Evolutionary conservation across 2,797 vertebrate genomes (phyloP).

Genomic region (Hozukius guyotensis): DNA sequence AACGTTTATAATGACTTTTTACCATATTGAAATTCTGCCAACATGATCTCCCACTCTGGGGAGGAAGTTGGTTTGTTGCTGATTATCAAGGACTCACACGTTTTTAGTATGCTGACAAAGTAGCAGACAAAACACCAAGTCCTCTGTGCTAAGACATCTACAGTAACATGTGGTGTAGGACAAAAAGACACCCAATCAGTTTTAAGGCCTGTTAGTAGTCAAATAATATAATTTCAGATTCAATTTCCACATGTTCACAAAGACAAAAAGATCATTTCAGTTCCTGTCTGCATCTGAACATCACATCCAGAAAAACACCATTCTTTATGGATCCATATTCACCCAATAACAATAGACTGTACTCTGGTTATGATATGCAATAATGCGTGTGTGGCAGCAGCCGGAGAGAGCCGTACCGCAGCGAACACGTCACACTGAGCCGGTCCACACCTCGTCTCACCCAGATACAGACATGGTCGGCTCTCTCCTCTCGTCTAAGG

Average conservation of each 20-base stretch:
- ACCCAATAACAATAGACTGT: neutral
- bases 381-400: neutral
- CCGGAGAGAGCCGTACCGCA: neutral
- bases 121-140: neutral
- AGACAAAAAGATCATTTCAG: neutral
- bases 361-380: neutral
- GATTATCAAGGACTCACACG: neutral
- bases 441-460: slow-evolving; percentile 47
- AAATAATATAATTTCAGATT: neutral
- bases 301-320: neutral
- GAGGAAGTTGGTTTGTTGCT: neutral
- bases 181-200: neutral
- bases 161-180: neutral
- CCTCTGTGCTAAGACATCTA: neutral
- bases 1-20: neutral
- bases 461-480: slow-evolving; percentile 17
- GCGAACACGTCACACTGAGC: neutral
- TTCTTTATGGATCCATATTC: neutral
- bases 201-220: neutral
- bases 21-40: neutral
- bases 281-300: neutral
- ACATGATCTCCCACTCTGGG: neutral
- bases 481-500: slow-evolving; percentile 50
- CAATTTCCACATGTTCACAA: neutral
- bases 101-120: neutral